Conservation (phyloP, 2,797 vertebrate species). For the Natrix natrix region DNA sequence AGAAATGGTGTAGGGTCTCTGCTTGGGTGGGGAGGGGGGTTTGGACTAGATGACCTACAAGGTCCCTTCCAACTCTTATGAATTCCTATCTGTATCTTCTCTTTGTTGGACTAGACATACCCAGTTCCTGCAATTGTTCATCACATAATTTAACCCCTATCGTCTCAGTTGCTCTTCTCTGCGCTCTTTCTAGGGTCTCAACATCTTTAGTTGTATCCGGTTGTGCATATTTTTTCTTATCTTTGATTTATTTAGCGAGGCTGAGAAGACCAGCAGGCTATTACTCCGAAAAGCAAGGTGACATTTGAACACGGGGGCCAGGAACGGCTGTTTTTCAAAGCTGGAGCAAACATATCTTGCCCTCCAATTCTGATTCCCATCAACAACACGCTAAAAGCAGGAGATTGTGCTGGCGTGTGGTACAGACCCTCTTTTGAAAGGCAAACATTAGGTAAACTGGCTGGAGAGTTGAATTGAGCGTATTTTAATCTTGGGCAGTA, state of each 20-base stretch:
- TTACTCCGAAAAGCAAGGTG: slow-evolving; percentile 55
- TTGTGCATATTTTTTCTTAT: not conserved
- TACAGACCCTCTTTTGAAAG: not conserved
- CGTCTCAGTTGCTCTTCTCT: not conserved
- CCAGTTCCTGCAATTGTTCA: not conserved
- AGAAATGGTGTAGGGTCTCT: too few relatives aligned
- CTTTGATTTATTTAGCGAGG: not conserved
- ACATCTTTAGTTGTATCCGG: not conserved
- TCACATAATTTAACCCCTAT: not conserved
- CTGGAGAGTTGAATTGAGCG: not conserved
- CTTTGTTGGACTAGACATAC: not conserved
- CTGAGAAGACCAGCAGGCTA: not conserved
- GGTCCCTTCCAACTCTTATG: too few relatives aligned
- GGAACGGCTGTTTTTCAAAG: slow-evolving; percentile 34
- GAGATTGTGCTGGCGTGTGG: not conserved
- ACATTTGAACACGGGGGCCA: slow-evolving; percentile 39
- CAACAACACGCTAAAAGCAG: not conserved
- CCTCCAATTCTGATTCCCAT: not conserved
- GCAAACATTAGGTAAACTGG: slow-evolving; percentile 28
- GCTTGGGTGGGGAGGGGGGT: too few relatives aligned
- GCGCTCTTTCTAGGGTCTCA: not conserved
- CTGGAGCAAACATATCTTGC: not conserved
- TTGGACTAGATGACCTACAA: too few relatives aligned
- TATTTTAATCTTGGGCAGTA: slow-evolving; percentile 7
- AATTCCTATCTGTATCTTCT: too few relatives aligned